Base-by-base conservation (phyloP, 2,797 vertebrate species). In the Melanogrammus aeglefinus region DNA sequence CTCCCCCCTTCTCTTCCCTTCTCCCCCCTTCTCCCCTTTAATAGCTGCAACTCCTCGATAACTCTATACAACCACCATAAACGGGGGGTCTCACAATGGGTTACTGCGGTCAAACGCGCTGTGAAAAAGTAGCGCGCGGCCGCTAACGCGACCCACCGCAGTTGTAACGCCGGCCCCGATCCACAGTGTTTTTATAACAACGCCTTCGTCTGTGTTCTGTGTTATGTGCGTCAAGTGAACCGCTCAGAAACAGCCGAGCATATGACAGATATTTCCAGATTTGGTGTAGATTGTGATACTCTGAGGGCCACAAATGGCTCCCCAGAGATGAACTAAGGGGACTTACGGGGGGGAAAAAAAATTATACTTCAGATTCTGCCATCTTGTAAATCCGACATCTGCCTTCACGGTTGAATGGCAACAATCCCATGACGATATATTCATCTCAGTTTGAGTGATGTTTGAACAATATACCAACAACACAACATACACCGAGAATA, bases 31-130 rank as follows among this genome's bases (percentile, higher is more conserved):
- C 57, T 66, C 86, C 81, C n/a, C n/a, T 87, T 91, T 94, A 94
- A 94, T 92, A 93, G 91, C 88, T 91, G 89, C 88, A 86, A 91
- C 88, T 94, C 89, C 86, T 92, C 92, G 91, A 91, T 94, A 91
- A 92, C 89, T 89, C 89, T 85, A 90, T 89, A 91, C 90, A 90
- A 91, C 92, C 91, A 92, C 93, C 92, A 91, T 93, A 91, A 93
- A 92, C 88, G n/a, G 57, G 57, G 57, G 89, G 86, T 83, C 86
- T 84, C 85, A 83, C 82, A 83, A 85, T 78, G 83, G 86, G 88
- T 88, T 87, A 85, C 89, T 85, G 79, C 86, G 89, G 92, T 92
- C 92, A 94, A 91, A 92, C 90, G 81, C 87, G 83, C 89, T 88
- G 86, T 89, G 83, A 90, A 90, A 90, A 83, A 24, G n/a, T 12